Base-by-base conservation (phyloP, 1,140 invertebrate genomes). In the Macrocentrus cingulum region DNA sequence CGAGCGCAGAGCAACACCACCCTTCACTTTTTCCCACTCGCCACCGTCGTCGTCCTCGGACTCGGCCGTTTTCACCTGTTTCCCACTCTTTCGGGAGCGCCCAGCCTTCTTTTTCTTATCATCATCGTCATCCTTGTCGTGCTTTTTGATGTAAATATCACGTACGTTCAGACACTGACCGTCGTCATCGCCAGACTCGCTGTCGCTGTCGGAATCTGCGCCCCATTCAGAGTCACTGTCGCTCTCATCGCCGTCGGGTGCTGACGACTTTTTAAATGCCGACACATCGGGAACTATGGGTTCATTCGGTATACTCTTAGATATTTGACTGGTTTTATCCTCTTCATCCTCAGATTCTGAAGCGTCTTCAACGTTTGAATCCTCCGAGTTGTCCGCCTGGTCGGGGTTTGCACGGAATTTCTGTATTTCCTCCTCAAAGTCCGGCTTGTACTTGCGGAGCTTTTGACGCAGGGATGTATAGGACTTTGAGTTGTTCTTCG, bases 381-480 rank as follows among this genome's bases (percentile, higher is more conserved):
- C 90, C 65, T 93, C 91, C 66, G 92, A 91, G 67, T 94, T 90
- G 72, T 94, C 92, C 29, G 88, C 88, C 59, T 89, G 83, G 74
- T 95, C 92, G 36, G 94, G 94, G 76, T 94, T 93, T 74, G 94
- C 93, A 50, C 92, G 84, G 74, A 97, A 98, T 59, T 87, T 88
- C 0, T 81, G 76, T 46, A 98, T 85, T 59, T 97, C 93, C 22
- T 86, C 84, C 66, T 99, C 95, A 83, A 96, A 97, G 58, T 97
- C 92, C 76, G 97, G 95, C 55, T 90, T 89, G 70, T 99, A 99
- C 76, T 99, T 99, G 50, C 94, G 85, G 36, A 99, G 79, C 72
- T 99, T 99, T 69, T 99, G 96, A 41, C 97, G 85, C 55, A 99
- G 81, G 0, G 95, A 93, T 1, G 94, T 88, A 44, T 99, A 81